A percentile compares a stretch with the other conserved stretches of the same genome.
Conservation (phyloP, 2,797 vertebrate genomes). For the Limnodromus scolopaceus region DNA sequence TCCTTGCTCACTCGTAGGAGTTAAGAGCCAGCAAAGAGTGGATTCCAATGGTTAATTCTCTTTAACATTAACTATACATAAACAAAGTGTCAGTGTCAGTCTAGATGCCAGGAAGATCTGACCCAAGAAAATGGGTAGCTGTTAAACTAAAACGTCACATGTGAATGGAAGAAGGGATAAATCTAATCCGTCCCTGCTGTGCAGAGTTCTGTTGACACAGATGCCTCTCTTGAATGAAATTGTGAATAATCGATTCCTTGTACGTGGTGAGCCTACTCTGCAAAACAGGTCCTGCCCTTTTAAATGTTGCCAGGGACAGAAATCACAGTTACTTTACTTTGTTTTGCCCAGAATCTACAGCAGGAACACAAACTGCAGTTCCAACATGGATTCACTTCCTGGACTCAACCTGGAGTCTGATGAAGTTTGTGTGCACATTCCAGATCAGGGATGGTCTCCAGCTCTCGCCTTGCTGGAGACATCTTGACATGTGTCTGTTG, state of each 20-base stretch:
- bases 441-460: background rate
- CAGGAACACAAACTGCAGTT: background rate
- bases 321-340: background rate
- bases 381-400: background rate
- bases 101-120: background rate
- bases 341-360: background rate
- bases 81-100: background rate
- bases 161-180: background rate
- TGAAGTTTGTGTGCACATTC: background rate
- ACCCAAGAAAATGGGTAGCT: background rate
- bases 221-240: background rate
- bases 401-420: background rate
- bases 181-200: background rate
- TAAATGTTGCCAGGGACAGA: background rate
- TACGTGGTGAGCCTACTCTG: background rate
- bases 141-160: background rate
- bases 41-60: background rate
- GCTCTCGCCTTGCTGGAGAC: background rate
- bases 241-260: background rate
- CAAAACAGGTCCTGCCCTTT: background rate
- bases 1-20: background rate
- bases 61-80: background rate
- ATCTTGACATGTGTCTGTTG: rapidly evolving
- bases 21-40: background rate
- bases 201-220: background rate